Evolutionary conservation across 2,888 invertebrate genomes (phyloP).

Genomic region (Leptothorax acervorum): DNA sequence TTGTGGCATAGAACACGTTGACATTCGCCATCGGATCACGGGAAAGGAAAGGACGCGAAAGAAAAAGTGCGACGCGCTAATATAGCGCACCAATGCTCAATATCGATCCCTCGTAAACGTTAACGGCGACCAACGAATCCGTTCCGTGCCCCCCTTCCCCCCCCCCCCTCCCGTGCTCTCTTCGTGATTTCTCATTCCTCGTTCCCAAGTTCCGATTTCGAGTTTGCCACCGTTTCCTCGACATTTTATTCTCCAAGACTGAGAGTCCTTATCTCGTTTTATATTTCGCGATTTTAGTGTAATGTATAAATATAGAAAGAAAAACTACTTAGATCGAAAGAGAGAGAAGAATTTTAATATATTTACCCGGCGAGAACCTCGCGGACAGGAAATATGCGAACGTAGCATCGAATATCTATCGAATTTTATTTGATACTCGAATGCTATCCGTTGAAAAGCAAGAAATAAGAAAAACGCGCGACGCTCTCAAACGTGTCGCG

Average conservation of each 20-base stretch:
- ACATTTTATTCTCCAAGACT: constrained; percentile 76
- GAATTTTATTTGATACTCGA: constrained; percentile 60
- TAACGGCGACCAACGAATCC: constrained; percentile 45
- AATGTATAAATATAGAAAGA: constrained; percentile 19
- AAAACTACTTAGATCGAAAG: neutral
- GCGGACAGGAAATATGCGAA: constrained; percentile 59
- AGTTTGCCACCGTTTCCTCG: constrained; percentile 61
- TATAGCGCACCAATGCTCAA: constrained; percentile 60
- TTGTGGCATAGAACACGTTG: constrained; percentile 23
- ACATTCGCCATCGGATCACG: constrained; percentile 27
- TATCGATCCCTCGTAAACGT: constrained; percentile 44
- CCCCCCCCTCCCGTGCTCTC: neutral
- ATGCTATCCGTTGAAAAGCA: constrained; percentile 8
- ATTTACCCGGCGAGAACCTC: constrained; percentile 45
- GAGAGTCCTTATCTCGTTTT: constrained; percentile 73
- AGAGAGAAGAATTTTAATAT: constrained; percentile 28
- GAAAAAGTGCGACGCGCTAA: constrained; percentile 58
- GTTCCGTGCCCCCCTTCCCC: neutral
- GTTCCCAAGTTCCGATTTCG: constrained; percentile 53
- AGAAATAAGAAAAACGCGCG: neutral
- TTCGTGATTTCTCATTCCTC: constrained; percentile 18
- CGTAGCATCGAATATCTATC: constrained; percentile 63
- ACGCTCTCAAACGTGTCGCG: neutral
- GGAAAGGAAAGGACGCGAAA: constrained; percentile 25
- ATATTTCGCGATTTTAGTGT: constrained; percentile 58